Evolutionary conservation across 2,888 invertebrate species (phyloP).

Genomic region (Plebejus melissa): DNA sequence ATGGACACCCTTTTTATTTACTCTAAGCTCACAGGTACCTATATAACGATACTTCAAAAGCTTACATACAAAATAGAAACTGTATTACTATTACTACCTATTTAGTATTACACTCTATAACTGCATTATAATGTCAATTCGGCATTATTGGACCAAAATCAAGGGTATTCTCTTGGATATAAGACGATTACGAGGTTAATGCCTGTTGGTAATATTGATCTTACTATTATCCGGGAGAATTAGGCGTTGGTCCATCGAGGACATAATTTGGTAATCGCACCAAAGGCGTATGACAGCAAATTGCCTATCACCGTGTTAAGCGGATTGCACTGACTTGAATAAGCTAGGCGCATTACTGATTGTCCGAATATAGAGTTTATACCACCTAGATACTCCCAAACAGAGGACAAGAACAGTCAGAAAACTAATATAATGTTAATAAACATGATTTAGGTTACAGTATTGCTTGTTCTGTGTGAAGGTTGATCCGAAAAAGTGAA

Average conservation of each 20-base stretch:
- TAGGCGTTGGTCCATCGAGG: constrained; percentile 2
- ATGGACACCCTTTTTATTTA: no score
- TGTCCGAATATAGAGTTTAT: background rate
- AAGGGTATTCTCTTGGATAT: constrained; percentile 28
- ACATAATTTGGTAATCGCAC: constrained; percentile 10
- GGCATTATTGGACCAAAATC: background rate
- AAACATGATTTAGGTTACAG: no score
- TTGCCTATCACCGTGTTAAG: constrained; percentile 18
- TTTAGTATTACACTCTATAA: background rate
- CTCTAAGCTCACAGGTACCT: no score
- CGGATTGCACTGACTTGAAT: background rate
- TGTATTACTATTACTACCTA: no score
- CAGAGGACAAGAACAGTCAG: no score
- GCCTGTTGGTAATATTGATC: constrained; percentile 5
- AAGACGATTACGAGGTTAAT: background rate
- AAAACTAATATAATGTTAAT: no score
- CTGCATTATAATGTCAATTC: background rate
- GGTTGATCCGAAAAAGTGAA: no score
- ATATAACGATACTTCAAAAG: no score
- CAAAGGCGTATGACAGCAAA: constrained; percentile 15
- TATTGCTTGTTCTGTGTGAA: no score
- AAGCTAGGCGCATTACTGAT: background rate
- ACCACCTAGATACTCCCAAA: background rate
- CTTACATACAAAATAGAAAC: no score
- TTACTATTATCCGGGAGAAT: background rate